A percentile compares a stretch with the other conserved stretches of the same genome.
These are phyloP conservation scores for Hylaea fasciaria DNA, from an alignment of 2,888 invertebrate species.

Conservation along the genomic window DNA sequence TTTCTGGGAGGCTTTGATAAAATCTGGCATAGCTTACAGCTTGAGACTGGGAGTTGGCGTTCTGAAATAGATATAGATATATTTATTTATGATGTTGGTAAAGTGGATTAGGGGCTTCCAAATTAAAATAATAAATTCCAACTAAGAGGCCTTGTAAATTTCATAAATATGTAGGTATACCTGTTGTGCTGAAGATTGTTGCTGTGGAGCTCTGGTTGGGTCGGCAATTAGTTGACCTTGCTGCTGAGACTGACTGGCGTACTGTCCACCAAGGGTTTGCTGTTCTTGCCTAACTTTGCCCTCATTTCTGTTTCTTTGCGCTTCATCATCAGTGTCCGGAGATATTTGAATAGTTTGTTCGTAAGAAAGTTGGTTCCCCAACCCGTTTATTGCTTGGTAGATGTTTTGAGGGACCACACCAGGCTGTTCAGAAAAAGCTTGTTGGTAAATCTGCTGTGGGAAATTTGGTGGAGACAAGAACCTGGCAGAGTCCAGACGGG, in stretches of 20 bases:
- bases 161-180: conserved; percentile 19
- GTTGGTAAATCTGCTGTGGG: conserved; percentile 35
- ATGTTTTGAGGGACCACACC: conserved; percentile 35
- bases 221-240: conserved; percentile 23
- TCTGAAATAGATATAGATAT: conserved; percentile 58
- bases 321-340: conserved; percentile 9
- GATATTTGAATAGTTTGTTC: conserved; percentile 22
- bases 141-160: neutral
- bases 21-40: conserved; percentile 72
- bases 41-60: conserved; percentile 54
- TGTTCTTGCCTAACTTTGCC: neutral
- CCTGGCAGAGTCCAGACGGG: conserved; percentile 13
- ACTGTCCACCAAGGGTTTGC: conserved; percentile 5
- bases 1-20: conserved; percentile 56
- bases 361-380: conserved; percentile 22
- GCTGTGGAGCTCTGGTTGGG: conserved; percentile 12
- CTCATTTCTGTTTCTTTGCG: conserved; percentile 2
- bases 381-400: conserved; percentile 35
- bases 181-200: conserved; percentile 17
- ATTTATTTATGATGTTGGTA: too few species aligned
- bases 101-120: too few species aligned
- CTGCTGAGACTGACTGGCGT: conserved; percentile 9
- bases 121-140: conserved; percentile 1
- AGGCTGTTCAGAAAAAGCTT: conserved; percentile 27
- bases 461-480: conserved; percentile 22